Base-by-base conservation (phyloP, 1,140 invertebrate genomes). In the Temnothorax longispinosus region DNA sequence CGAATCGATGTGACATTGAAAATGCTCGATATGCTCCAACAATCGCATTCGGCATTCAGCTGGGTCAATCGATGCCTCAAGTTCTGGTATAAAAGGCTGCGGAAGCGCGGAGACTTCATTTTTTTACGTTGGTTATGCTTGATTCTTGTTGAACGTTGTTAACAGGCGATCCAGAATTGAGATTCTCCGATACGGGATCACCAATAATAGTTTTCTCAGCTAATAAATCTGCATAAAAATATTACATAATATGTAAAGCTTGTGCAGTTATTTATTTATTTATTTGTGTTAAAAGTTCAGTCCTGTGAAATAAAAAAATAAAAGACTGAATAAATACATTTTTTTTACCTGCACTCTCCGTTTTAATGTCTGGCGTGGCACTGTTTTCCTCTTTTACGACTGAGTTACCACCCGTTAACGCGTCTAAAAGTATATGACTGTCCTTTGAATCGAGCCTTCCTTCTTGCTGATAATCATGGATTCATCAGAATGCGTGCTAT, bases 31-130 rank as follows among this genome's bases (percentile, higher is more conserved):
- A 92, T 98, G 98, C 41, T 97, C 96, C 69, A 98, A 95, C 27
- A 99, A 95, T 91, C 97, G 96, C 87, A 97, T 95, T 81, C 97
- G 96, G 93, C 98, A 98, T 92, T 98, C 97, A 56, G 96, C 95
- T 47, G 97, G 96, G 95, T 98, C 97, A 81, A 98, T 98, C 2
- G 97, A 96, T 13, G 97, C 97, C 95, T 98, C 98, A 0, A 98
- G 97, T 94, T 97, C 96, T 18, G 98, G 98, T 85, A 96, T 93
- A 64, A 95, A 93, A 52, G 94, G 94, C 77, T 94, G 94, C 13
- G 89, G 84, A 15, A 92, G 90, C 5, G 89, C 44, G n/a, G 89
- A 60, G 10, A 88, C 38, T 62, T 92, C 92, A 3, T n/a, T 90
- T 78, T 44, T 85, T 86, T 8, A 81, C n/a, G 3, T 62, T 6